Conservation (phyloP, 2,888 invertebrate genomes). For the Drosophila hamatofila region DNA sequence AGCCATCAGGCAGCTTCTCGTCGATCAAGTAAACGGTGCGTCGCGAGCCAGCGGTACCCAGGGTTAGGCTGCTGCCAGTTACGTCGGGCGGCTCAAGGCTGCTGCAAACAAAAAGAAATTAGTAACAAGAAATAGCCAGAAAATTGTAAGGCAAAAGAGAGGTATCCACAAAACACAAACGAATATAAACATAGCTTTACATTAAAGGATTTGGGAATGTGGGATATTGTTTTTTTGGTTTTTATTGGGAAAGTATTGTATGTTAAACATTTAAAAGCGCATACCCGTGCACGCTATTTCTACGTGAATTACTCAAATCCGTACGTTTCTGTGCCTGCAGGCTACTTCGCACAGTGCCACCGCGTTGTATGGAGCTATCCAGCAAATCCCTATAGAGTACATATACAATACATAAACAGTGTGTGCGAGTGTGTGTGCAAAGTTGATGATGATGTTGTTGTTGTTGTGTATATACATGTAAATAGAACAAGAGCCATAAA, state of each 20-base stretch:
- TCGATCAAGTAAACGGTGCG: conserved; percentile 93
- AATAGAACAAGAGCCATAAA: conserved; percentile 61
- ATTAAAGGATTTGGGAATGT: background rate
- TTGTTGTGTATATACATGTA: conserved; percentile 69
- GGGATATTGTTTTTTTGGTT: background rate
- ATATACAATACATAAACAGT: conserved; percentile 30
- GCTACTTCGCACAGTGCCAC: conserved; percentile 87
- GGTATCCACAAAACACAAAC: conserved; percentile 19
- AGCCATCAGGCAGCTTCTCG: conserved; percentile 86
- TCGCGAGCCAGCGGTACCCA: conserved; percentile 93
- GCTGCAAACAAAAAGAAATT: conserved; percentile 41
- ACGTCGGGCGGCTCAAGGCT: conserved; percentile 85
- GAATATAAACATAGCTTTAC: conserved; percentile 21
- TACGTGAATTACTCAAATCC: conserved; percentile 86
- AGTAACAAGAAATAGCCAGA: background rate
- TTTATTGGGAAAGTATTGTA: conserved; percentile 14
- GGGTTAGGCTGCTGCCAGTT: conserved; percentile 87
- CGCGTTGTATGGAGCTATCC: conserved; percentile 87
- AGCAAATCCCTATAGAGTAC: conserved; percentile 85
- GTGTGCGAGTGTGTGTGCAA: conserved; percentile 45
- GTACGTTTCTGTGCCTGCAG: conserved; percentile 86
- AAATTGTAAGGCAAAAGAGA: background rate
- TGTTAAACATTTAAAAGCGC: conserved; percentile 76
- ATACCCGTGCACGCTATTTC: conserved; percentile 88
- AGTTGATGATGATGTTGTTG: conserved; percentile 21